A percentile compares a stretch with the other conserved stretches of the same genome.
Evolutionary conservation across 2,888 invertebrate genomes (phyloP).

Genomic region (Drosophila monieri): DNA sequence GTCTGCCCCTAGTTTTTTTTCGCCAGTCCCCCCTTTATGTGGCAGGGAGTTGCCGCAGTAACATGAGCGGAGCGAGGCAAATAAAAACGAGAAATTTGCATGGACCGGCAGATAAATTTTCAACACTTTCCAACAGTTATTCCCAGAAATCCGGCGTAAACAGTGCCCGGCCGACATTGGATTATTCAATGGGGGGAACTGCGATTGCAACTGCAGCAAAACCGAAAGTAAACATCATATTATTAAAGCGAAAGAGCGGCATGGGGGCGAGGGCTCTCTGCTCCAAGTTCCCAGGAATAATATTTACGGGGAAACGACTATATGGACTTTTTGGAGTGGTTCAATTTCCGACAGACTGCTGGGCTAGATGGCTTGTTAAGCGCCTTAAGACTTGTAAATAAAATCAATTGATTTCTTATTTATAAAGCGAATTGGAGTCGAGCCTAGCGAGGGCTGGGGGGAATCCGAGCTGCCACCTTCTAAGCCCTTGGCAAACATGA

Average conservation of each 20-base stretch:
- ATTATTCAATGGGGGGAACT: conserved; percentile 17
- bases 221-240: conserved; percentile 46
- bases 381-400: conserved; percentile 73
- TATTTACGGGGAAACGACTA: conserved; percentile 49
- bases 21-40: not conserved
- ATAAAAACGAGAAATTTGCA: conserved; percentile 26
- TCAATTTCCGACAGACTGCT: conserved; percentile 32
- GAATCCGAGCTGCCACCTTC: conserved; percentile 59
- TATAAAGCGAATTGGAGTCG: conserved; percentile 64
- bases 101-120: conserved; percentile 33
- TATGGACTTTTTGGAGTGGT: conserved; percentile 36
- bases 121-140: conserved; percentile 35
- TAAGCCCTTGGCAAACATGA: conserved; percentile 67
- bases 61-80: conserved; percentile 3
- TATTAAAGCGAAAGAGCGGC: conserved; percentile 27
- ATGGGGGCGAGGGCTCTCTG: conserved; percentile 2
- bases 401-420: conserved; percentile 78
- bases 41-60: not conserved
- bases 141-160: conserved; percentile 29
- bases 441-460: not conserved
- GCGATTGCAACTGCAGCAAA: conserved; percentile 23
- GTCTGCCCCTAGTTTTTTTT: not conserved
- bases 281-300: conserved; percentile 49
- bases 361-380: conserved; percentile 62
- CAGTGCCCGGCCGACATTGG: conserved; percentile 23